Evolutionary conservation across 2,797 vertebrate genomes (phyloP).

Genomic region (Myotis myotis): DNA sequence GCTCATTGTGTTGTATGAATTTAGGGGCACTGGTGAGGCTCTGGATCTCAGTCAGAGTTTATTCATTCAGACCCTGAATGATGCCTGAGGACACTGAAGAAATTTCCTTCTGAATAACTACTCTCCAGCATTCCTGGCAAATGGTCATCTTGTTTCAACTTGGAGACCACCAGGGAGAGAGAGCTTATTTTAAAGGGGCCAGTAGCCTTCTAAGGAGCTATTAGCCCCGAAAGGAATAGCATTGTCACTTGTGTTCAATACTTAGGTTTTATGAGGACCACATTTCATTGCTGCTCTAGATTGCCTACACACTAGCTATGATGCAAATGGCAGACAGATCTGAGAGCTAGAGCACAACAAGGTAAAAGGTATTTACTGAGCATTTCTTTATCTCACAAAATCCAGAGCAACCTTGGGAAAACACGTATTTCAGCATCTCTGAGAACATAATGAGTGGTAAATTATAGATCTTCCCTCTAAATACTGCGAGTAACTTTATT

Average conservation of each 20-base stretch:
- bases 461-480: background rate
- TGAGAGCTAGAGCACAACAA: background rate
- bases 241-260: background rate
- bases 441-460: background rate
- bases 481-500: background rate
- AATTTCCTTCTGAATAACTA: background rate
- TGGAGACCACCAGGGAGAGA: background rate
- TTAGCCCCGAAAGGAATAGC: background rate
- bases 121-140: background rate
- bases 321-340: background rate
- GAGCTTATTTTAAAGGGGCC: background rate
- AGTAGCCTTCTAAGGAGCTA: background rate
- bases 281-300: background rate
- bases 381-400: background rate
- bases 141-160: background rate
- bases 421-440: background rate
- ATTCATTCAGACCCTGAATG: background rate
- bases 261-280: background rate
- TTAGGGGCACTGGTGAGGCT: background rate
- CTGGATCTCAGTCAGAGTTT: background rate
- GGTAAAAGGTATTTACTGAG: background rate
- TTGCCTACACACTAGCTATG: background rate
- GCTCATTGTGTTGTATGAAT: background rate
- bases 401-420: background rate
- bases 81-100: background rate